phyloP scores from a whole-genome alignment of 2,888 invertebrate genomes.

The Dermolepida albohirtum region DNA sequence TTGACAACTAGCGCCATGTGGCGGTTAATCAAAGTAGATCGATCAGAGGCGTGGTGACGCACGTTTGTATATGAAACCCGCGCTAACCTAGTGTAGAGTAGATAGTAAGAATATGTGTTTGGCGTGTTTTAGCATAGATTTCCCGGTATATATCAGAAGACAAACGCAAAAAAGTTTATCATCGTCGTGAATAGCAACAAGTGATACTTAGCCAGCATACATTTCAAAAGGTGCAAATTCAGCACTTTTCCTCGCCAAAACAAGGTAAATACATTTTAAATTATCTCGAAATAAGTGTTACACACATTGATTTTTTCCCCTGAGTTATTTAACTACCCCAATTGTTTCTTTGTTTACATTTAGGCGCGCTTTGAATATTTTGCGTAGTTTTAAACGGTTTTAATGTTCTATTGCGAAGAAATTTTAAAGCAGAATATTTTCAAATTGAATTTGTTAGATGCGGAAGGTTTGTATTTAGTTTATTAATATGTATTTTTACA shows the following conservation, averaged over 20 bases:
- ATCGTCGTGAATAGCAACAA: slow-evolving; percentile 30
- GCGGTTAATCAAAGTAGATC: slow-evolving; percentile 41
- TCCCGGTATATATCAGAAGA: slow-evolving; percentile 1
- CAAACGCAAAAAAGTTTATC: slow-evolving; percentile 14
- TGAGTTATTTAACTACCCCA: slow-evolving; percentile 29
- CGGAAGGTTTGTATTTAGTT: too few relatives aligned
- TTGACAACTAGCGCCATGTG: slow-evolving; percentile 42
- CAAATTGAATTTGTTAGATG: too few relatives aligned
- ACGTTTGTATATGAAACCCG: slow-evolving; percentile 47
- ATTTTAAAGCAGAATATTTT: neutral
- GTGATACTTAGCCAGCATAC: slow-evolving; percentile 9
- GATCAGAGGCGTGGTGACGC: slow-evolving; percentile 50
- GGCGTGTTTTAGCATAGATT: slow-evolving; percentile 7
- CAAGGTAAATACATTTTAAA: slow-evolving; percentile 28
- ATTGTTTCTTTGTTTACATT: slow-evolving; percentile 31
- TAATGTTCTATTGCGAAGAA: neutral
- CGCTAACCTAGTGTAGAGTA: slow-evolving; percentile 46
- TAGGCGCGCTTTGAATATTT: slow-evolving; percentile 10
- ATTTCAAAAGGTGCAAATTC: slow-evolving; percentile 21
- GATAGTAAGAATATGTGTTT: slow-evolving; percentile 35
- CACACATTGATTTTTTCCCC: slow-evolving; percentile 31
- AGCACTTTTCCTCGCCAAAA: slow-evolving; percentile 11
- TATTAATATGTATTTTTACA: too few relatives aligned
- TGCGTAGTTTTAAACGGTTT: neutral
- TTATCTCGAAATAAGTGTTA: slow-evolving; percentile 27